Percentiles rank a stretch among this genome's conserved stretches.
Evolutionary conservation across 2,888 invertebrate species (phyloP).

Genomic region (Hofmannophila pseudospretella): DNA sequence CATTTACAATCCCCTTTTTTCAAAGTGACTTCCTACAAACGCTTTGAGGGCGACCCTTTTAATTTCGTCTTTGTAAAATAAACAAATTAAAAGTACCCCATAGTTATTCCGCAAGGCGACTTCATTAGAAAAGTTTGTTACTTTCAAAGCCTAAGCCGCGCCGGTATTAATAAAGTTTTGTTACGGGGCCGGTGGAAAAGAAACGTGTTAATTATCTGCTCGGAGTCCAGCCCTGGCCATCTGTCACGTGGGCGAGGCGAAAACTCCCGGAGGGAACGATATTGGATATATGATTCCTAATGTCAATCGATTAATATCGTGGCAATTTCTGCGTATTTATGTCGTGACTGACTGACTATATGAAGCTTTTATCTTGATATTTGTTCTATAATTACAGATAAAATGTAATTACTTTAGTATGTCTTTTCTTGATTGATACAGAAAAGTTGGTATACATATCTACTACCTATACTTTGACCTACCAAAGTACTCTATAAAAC

Average conservation of each 20-base stretch:
- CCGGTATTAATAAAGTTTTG: conserved; percentile 77
- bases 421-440: no score
- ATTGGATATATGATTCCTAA: conserved; percentile 4
- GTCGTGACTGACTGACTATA: neutral
- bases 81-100: conserved; percentile 66
- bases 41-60: conserved; percentile 17
- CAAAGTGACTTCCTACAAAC: neutral
- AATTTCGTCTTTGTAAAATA: conserved; percentile 41
- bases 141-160: conserved; percentile 68
- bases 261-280: conserved; percentile 22
- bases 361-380: no score
- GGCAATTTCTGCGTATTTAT: no score
- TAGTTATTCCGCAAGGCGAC: conserved; percentile 67
- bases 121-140: conserved; percentile 76
- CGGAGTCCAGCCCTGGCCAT: conserved; percentile 44
- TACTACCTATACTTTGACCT: no score
- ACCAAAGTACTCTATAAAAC: no score
- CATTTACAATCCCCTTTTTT: neutral
- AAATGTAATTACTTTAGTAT: no score
- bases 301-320: conserved; percentile 1
- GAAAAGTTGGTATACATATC: no score
- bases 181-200: conserved; percentile 60
- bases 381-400: no score
- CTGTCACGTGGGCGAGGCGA: conserved; percentile 51
- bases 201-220: conserved; percentile 72